Base-by-base conservation (phyloP, 2,888 invertebrate genomes). In the Meghimatium bilineatum region DNA sequence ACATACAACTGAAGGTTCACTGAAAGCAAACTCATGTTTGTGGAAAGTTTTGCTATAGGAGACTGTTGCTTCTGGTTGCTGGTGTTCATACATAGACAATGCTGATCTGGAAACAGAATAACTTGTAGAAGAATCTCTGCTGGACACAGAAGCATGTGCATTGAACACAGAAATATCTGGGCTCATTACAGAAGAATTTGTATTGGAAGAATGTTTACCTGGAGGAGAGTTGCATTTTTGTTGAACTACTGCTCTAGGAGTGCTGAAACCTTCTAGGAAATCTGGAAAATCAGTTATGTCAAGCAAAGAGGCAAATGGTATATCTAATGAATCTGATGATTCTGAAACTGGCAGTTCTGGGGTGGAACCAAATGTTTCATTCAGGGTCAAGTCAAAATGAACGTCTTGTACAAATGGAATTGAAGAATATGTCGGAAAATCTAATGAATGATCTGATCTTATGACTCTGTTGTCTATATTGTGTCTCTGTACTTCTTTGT, bases 301-400 rank as follows among this genome's bases (percentile, higher is more conserved):
- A 71, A 84, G 71, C 36, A 84, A 34, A 14, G 80, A 84, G 32
- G 84, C 80, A 60, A 80, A 84, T 23, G 72, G 80, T 80, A 84
- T 77, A 60, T 84, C 84, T 17, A 80, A 32, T 8, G 76, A 69
- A 56, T 44, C 69, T n/a, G 84, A 80, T 26, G 84, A 84, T 1
- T 69, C 80, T 29, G 76, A 80, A 29, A 60, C 44, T n/a, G 80
- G 84, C 20, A 84, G 84, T 23, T 80, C 84, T n/a, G 84, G 84
- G 0, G 84, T 84, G 10, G 80, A 67, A 23, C 32, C 20, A 23
- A 56, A 32, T 5, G 74, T 49, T 44, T 26, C 44, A 17, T 49
- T 72, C 20, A 20, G 44, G n/a, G n/a, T n/a, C n/a, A 2, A 72
- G 14, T 38, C 38, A 36, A 20, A 66, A 34, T 72, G 5, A 26